Evolutionary conservation across 2,888 invertebrate genomes (phyloP).

Genomic region (Chouioia cunea): DNA sequence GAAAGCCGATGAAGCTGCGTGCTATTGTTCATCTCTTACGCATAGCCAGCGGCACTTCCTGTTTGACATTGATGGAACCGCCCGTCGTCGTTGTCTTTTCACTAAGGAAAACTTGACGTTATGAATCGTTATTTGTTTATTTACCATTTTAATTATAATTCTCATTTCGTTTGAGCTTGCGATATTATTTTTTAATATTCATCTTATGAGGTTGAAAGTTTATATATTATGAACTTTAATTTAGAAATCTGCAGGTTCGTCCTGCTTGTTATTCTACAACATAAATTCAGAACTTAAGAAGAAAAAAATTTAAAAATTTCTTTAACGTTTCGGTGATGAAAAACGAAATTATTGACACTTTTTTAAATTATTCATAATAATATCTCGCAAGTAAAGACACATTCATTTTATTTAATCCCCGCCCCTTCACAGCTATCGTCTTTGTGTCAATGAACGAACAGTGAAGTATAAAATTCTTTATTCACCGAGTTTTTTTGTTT

Average conservation of each 20-base stretch:
- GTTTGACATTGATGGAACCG: constrained; percentile 36
- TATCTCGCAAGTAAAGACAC: no score
- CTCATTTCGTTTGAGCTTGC: constrained; percentile 21
- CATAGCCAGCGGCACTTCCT: constrained; percentile 25
- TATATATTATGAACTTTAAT: background rate
- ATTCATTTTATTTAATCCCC: no score
- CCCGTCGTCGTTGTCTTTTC: constrained; percentile 15
- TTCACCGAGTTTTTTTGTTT: background rate
- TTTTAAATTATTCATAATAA: no score
- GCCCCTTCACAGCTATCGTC: no score
- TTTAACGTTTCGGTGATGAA: no score
- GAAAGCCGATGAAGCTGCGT: constrained; percentile 32
- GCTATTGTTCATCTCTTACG: constrained; percentile 30
- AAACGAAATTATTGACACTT: no score
- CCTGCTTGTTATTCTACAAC: no score
- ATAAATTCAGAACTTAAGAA: no score
- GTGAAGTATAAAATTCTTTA: no score
- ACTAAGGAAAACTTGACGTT: background rate
- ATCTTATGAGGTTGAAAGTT: background rate
- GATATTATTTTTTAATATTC: background rate
- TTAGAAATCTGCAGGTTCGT: background rate
- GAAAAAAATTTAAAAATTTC: constrained; percentile 8
- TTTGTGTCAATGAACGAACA: no score
- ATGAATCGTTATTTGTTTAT: background rate
- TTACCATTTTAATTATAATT: constrained; percentile 29